phyloP scores from a whole-genome alignment of 2,113 vertebrate genomes.

The Megalops atlanticus region DNA sequence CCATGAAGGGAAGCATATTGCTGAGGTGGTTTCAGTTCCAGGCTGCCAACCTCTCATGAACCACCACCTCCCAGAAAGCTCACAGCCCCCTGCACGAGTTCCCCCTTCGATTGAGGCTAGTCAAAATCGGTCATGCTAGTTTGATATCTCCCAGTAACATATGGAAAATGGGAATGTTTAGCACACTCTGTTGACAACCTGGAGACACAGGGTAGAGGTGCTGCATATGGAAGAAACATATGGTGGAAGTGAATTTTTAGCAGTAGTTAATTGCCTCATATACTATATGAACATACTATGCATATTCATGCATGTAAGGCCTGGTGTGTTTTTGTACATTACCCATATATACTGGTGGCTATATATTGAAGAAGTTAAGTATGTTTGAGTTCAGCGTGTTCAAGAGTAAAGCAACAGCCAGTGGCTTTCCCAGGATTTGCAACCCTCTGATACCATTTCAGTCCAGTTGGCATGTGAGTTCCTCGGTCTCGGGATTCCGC shows the following conservation, averaged over 20 bases:
- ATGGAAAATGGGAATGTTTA: background rate
- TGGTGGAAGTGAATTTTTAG: conserved; percentile 35
- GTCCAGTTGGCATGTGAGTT: background rate
- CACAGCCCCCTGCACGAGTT: background rate
- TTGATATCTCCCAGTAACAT: background rate
- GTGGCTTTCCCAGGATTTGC: background rate
- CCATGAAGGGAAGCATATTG: conserved; percentile 9
- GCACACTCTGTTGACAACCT: background rate
- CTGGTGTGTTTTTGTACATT: background rate
- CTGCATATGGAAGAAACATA: conserved; percentile 42
- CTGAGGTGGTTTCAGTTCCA: background rate
- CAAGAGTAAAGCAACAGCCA: background rate
- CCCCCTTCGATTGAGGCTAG: background rate
- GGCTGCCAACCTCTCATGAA: background rate
- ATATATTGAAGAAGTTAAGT: too few species aligned
- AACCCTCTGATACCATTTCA: too few species aligned
- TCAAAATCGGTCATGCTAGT: too few species aligned
- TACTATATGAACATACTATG: background rate
- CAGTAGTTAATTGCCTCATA: background rate
- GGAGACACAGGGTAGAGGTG: background rate
- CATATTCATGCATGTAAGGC: background rate
- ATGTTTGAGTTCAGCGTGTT: background rate
- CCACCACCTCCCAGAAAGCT: background rate
- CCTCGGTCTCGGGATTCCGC: background rate
- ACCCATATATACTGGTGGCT: background rate